Evolutionary conservation across 2,888 invertebrate species (phyloP), one percentile per base, ranked within the genome.

Genomic region (Agrotis segetum): DNA sequence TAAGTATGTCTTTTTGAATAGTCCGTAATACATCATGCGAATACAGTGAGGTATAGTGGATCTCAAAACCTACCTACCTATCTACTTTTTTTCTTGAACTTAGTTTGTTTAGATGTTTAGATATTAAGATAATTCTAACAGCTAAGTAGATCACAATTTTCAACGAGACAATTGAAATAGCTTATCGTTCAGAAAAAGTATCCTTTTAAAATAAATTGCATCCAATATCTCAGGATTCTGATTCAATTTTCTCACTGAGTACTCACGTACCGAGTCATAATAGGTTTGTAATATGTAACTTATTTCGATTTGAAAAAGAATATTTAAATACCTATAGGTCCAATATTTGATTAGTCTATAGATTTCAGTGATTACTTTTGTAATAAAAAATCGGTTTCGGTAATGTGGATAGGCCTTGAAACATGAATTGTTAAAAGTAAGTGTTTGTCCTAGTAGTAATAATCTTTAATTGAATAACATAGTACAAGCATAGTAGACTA

Each of bases 241-340:
- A 77, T 69, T 59, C 19, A 77, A 67, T 77, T 24, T 58, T 76
- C 19, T 58, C 24, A 34, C 24, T 24, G 50, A 58, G 55, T 29
- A 52, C 50, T 46, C 19, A n/a, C 13, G 14, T n/a, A 17, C 49
- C 21, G 40, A 24, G 19, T 19, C 24, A 34, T 46, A 46, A 13
- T 46, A 14, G 19, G 29, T 17, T 46, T 29, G 9, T 64, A 40
- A 11, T 34, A n/a, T 21, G 34, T 66, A 50, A 21, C 6, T 65
- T 9, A n/a, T 34, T 74, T 46, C 24, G 40, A 47, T 11, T 19
- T 46, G 29, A 14, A 47, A 34, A n/a, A 14, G 17, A 44, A 3
- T 17, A n/a, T 24, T 62, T 62, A n/a, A 63, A 19, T 44, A 14
- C 21, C n/a, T 62, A 24, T 62, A 19, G 14, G 17, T 16, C 16